Percentiles rank a stretch among this genome's conserved stretches.
Evolutionary conservation across 2,888 invertebrate genomes (phyloP).

Genomic region (Parelbella ahira): DNA sequence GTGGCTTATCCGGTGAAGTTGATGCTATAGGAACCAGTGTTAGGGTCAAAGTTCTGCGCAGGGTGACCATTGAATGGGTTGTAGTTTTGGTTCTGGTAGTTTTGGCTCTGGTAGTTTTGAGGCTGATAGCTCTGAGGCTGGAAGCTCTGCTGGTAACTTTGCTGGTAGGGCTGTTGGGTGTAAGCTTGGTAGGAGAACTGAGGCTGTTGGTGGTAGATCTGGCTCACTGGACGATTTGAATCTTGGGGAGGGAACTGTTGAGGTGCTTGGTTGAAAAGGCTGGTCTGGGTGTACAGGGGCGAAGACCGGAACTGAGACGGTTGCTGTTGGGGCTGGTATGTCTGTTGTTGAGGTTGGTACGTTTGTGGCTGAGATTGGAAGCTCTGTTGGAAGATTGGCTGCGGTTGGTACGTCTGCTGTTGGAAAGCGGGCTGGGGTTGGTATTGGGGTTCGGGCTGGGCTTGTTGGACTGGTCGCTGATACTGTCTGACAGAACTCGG

Average conservation of each 20-base stretch:
- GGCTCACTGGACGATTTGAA: conserved; percentile 50
- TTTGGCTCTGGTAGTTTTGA: conserved; percentile 44
- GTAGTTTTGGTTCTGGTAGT: conserved; percentile 56
- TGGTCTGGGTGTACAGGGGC: conserved; percentile 40
- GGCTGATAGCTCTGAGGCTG: conserved; percentile 46
- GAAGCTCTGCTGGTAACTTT: conserved; percentile 44
- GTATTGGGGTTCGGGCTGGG: conserved; percentile 39
- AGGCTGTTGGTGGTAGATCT: conserved; percentile 65
- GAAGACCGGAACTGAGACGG: conserved; percentile 35
- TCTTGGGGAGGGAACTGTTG: conserved; percentile 56
- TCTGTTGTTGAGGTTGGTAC: conserved; percentile 39
- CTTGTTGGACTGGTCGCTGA: conserved; percentile 38
- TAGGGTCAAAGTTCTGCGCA: conserved; percentile 86
- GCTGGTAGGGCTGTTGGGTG: conserved; percentile 56
- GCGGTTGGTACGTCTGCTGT: conserved; percentile 35
- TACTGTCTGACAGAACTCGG: conserved; percentile 50
- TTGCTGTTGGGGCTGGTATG: conserved; percentile 36
- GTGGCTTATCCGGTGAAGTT: conserved; percentile 82
- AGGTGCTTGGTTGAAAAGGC: conserved; percentile 52
- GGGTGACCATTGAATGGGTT: conserved; percentile 84
- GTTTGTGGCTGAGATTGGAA: conserved; percentile 40
- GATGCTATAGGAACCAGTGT: conserved; percentile 88
- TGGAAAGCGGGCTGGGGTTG: conserved; percentile 31
- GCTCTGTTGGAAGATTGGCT: conserved; percentile 42
- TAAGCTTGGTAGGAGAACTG: conserved; percentile 65